phyloP scores from a whole-genome alignment of 2,888 invertebrate genomes.

The Pachydiplax longipennis region DNA sequence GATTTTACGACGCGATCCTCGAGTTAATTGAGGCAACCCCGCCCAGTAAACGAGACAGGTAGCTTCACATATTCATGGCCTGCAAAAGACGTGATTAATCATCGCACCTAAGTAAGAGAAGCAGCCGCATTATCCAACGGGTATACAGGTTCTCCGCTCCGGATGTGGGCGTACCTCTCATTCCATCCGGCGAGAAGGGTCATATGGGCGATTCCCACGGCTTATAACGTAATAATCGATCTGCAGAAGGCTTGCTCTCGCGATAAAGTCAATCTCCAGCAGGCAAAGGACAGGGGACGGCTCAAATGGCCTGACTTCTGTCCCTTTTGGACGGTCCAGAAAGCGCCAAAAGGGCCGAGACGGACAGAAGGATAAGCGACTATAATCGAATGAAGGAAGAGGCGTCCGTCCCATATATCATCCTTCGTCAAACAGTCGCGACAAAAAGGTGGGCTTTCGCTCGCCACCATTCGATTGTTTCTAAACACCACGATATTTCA shows the following conservation, averaged over 20 bases:
- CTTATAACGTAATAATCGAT: slow-evolving; percentile 40
- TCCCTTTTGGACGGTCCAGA: not conserved
- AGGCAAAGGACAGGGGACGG: not conserved
- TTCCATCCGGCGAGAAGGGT: not conserved
- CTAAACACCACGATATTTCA: too few species aligned
- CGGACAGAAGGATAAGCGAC: not conserved
- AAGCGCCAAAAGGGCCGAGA: not conserved
- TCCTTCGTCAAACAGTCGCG: too few species aligned
- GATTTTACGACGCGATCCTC: too few species aligned
- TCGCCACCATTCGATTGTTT: too few species aligned
- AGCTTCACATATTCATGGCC: not conserved
- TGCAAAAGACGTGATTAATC: not conserved
- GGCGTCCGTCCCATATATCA: too few species aligned
- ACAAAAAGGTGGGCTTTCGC: too few species aligned
- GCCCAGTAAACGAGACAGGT: not conserved
- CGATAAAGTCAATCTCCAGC: slow-evolving; percentile 16
- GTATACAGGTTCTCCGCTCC: not conserved
- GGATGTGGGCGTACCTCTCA: not conserved
- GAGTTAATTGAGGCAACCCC: too few species aligned
- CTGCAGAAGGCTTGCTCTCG: not conserved
- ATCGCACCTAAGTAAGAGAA: not conserved
- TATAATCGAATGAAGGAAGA: not conserved
- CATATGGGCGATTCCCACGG: slow-evolving; percentile 18
- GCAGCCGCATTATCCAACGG: not conserved
- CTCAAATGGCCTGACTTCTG: not conserved